Evolutionary conservation across 2,113 vertebrate species (phyloP).

Genomic region (Monarcha castaneiventris): DNA sequence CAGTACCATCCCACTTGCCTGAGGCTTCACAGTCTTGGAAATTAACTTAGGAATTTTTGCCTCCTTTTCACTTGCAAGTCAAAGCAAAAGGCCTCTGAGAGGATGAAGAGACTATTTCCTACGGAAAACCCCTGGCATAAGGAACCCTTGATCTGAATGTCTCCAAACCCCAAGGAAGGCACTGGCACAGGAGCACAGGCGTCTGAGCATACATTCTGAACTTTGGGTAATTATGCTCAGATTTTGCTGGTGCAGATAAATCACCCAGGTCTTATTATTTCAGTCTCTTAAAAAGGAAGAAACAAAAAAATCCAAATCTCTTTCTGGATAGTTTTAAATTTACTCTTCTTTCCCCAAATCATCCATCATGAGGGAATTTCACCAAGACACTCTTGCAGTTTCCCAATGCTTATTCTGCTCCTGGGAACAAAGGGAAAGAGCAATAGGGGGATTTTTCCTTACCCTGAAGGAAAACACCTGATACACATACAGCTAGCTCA

Average conservation of each 20-base stretch:
- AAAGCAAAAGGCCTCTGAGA: background rate
- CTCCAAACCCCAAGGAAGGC: background rate
- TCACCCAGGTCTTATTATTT: background rate
- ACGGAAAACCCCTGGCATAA: background rate
- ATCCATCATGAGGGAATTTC: background rate
- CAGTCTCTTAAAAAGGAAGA: background rate
- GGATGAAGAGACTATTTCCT: background rate
- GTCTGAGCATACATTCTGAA: background rate
- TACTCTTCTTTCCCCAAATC: background rate
- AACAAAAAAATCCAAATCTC: background rate
- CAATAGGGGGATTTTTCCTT: background rate
- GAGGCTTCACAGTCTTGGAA: background rate
- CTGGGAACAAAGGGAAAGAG: background rate
- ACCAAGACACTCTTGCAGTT: background rate
- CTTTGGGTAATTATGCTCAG: background rate
- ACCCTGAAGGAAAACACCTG: background rate
- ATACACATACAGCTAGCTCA: background rate
- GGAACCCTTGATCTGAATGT: background rate
- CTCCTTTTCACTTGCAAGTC: background rate
- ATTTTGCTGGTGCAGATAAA: background rate
- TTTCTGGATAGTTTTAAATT: background rate
- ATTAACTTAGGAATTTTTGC: background rate
- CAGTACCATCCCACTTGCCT: background rate
- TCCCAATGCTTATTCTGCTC: background rate
- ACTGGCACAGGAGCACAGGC: background rate